These are phyloP conservation scores for Ormyrus nitidulus DNA, from an alignment of 2,888 invertebrate genomes.

Conservation along the genomic window DNA sequence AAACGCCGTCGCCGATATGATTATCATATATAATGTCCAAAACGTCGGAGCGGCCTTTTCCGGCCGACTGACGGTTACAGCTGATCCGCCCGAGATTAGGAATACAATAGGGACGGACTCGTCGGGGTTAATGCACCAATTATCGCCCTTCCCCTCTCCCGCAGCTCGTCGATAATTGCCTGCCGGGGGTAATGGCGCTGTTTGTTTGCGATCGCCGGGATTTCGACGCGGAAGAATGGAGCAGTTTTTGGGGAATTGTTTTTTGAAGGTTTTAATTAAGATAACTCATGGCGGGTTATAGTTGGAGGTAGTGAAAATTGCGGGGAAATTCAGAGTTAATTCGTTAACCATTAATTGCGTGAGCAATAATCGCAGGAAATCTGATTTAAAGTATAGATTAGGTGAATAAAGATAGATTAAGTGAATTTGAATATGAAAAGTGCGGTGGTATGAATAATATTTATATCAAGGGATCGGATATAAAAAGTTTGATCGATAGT, in stretches of 20 bases:
- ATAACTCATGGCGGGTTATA: no score
- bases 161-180: neutral
- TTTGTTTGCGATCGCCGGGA: no score
- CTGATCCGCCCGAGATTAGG: conserved; percentile 16
- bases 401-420: neutral
- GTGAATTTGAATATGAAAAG: neutral
- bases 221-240: no score
- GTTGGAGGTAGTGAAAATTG: no score
- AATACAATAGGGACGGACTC: neutral
- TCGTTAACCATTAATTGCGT: no score
- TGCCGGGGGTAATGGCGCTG: no score
- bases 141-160: neutral
- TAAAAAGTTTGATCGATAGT: conserved; percentile 39
- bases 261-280: no score
- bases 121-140: conserved; percentile 27
- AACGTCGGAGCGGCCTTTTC: conserved; percentile 8
- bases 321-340: no score
- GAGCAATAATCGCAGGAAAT: no score
- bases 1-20: neutral
- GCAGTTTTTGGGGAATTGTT: no score
- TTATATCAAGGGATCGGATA: conserved; percentile 17
- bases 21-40: conserved; percentile 13
- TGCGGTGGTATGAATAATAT: conserved; percentile 18
- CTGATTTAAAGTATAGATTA: no score
- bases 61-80: conserved; percentile 9